Evolutionary conservation across 2,797 vertebrate genomes (phyloP).

Genomic region (Oophaga sylvatica): DNA sequence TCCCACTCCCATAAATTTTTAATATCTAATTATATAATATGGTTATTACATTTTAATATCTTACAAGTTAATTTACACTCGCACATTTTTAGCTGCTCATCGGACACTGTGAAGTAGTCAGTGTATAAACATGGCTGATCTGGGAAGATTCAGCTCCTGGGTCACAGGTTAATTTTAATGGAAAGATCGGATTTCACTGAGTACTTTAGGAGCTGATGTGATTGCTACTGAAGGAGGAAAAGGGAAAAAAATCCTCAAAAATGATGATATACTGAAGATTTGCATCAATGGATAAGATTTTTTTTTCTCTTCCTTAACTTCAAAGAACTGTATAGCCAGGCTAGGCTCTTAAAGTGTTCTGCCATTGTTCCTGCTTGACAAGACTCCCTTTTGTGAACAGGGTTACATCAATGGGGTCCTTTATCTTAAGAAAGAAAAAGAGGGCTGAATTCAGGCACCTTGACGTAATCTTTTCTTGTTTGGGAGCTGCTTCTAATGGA

Average conservation of each 20-base stretch:
- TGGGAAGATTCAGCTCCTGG: neutral
- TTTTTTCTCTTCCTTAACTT: constrained; percentile 53
- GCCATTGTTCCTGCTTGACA: constrained; percentile 60
- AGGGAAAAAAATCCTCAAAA: neutral
- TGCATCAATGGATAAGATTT: constrained; percentile 43
- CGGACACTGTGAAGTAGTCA: constrained; percentile 59
- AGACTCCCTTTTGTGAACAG: constrained; percentile 58
- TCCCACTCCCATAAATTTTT: neutral
- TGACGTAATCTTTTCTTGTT: constrained; percentile 39
- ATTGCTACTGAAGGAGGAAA: neutral
- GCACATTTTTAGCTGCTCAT: constrained; percentile 67
- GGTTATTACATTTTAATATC: constrained; percentile 55
- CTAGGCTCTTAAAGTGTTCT: constrained; percentile 47
- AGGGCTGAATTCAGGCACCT: constrained; percentile 38
- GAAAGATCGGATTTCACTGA: constrained; percentile 44
- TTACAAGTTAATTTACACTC: constrained; percentile 67
- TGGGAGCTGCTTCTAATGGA: constrained; percentile 44
- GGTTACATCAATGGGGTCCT: constrained; percentile 61
- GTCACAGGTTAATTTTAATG: constrained; percentile 57
- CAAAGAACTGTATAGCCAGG: constrained; percentile 51
- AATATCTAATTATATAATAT: neutral
- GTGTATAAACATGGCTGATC: constrained; percentile 25
- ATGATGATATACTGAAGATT: constrained; percentile 23
- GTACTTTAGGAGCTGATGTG: neutral
- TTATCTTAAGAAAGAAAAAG: constrained; percentile 1